Evolutionary conservation across 2,888 invertebrate species (phyloP).

Genomic region (Clistopyga incitator): DNA sequence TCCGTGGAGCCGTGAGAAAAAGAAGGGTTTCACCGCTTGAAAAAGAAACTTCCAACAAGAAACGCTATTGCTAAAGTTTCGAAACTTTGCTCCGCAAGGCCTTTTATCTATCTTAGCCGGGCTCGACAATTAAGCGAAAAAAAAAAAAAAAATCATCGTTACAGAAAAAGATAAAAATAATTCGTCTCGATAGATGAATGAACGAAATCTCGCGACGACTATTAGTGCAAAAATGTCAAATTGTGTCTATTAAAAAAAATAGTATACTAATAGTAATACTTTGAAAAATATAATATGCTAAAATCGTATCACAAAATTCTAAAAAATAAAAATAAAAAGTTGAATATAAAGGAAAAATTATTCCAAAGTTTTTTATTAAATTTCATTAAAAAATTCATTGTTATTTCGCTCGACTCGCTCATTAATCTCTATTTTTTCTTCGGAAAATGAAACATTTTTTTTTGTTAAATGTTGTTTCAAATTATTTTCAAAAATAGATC

Average conservation of each 20-base stretch:
- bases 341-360: no score
- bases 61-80: constrained; percentile 29
- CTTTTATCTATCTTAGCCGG: not conserved
- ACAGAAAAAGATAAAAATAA: constrained; percentile 8
- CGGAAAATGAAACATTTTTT: no score
- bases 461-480: no score
- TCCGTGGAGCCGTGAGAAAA: constrained; percentile 12
- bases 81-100: constrained; percentile 31
- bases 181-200: not conserved
- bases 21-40: constrained; percentile 33
- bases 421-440: no score
- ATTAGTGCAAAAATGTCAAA: not conserved
- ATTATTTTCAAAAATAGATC: no score
- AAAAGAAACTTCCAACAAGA: constrained; percentile 35
- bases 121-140: not conserved
- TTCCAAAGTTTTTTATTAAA: no score
- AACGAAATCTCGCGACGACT: not conserved
- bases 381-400: no score
- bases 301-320: no score
- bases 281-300: no score
- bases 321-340: not conserved
- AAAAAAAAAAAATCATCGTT: not conserved
- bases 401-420: no score
- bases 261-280: no score
- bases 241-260: not conserved